Evolutionary conservation across 1,140 invertebrate species (phyloP), one percentile per base, ranked within the genome.

Genomic region (Pomacea maculata): DNA sequence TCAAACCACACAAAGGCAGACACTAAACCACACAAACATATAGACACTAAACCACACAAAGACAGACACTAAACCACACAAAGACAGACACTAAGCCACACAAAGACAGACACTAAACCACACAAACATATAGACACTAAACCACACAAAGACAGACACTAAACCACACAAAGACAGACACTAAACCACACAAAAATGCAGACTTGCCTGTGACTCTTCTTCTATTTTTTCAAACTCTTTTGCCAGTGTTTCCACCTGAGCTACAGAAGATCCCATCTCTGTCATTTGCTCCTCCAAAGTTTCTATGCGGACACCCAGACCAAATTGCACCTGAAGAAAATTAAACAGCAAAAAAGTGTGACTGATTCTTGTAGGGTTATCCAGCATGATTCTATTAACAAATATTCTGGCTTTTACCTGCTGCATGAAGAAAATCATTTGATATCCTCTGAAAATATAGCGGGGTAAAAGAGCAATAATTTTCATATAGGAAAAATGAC

Each of bases 211-310:
- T 90, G 95, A 96, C 76, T 94, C 91, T 90, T 94, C 94, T 89
- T 96, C 94, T 92, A 97, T 96, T 54, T 94, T 92, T 78, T 94
- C 92, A 34, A 96, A 95, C 86, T 97, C 95, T 85, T 93, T 92
- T 64, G 97, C 93, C 34, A 97, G 93, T 75, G 93, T 93, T 75
- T 97, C 95, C 2, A 97, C 95, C 83, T 95, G 93, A 70, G 91
- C 91, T 21, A 96, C 94, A 54, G 95, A 96, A 89, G 97, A 96
- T 14, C 96, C 96, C 72, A 96, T 93, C 90, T 97, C 96, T 1
- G 94, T 95, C 95, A 97, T 91, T 52, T 86, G 88, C 19, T 88
- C 83, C 65, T 91, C 85, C 63, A 93, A 83, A 81, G 86, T 86
- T 83, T 91, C 91, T 21, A 92, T 84, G 78, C 92, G 88, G 17